Evolutionary conservation across 2,888 invertebrate species (phyloP), one percentile per base, ranked within the genome.

Genomic region (Eledona agricola): DNA sequence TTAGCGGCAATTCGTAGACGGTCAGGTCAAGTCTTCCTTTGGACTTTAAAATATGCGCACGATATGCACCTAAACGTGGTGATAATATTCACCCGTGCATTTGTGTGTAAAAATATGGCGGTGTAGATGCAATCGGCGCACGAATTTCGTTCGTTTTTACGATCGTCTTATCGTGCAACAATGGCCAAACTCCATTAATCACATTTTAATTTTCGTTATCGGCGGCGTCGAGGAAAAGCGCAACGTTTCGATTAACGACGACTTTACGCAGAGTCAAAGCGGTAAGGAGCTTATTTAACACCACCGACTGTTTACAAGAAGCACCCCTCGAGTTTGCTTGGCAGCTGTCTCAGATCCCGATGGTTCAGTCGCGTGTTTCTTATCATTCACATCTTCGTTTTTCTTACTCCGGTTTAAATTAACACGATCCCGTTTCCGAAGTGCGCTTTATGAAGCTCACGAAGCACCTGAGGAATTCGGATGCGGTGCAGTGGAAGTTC

Each of bases 281-380:
- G 23, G n/a, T 32, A 46, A 47, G 28, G 37, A 47, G 47, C 47
- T 37, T 47, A 47, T 42, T 42, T 38, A 37, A 23, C 26, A 16
- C 38, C 11, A 15, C 12, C 13, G 16, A 37, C 47, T 47, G 37
- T 37, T 47, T 47, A 26, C 47, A 47, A 37, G 37, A 37, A 37
- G 26, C 28, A 11, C 45, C 20, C 12, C 25, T 11, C 15, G 35
- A 34, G 46, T 46, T 46, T 35, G 46, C 22, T 45, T 25, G 20
- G 29, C 47, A 47, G 47, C 35, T 47, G 47, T 37, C 37, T 17
- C 12, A 20, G 28, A 28, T 47, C 47, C 47, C 47, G 23, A n/a
- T n/a, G n/a, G 6, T 46, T 47, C 38, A 49, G 17, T 49, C 16
- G 49, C 49, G 54, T 54, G 54, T 49, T 53, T 47, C 47, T 47